These are phyloP conservation scores for Diplazon laetatorius DNA, from an alignment of 2,888 invertebrate species.

Conservation along the genomic window DNA sequence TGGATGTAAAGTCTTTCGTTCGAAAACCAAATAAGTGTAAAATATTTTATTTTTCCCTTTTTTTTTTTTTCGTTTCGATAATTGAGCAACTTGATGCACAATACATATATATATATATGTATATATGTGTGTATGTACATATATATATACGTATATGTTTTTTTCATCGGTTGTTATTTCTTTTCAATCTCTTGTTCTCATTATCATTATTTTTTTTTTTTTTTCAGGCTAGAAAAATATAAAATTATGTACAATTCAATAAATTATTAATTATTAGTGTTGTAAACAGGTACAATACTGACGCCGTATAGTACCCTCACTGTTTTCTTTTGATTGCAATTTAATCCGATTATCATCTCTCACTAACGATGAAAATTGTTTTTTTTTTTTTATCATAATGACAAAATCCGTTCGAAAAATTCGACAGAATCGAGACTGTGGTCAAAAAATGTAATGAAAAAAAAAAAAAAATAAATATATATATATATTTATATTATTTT, in stretches of 20 bases:
- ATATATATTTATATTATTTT: too few relatives aligned
- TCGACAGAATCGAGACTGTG: too few relatives aligned
- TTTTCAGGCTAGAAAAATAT: slow-evolving; percentile 78
- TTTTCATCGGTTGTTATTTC: neutral
- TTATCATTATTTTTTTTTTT: slow-evolving; percentile 60
- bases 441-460: too few relatives aligned
- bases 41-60: slow-evolving; percentile 78
- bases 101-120: slow-evolving; percentile 68
- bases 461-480: too few relatives aligned
- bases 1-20: slow-evolving; percentile 71
- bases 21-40: slow-evolving; percentile 78
- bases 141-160: too few relatives aligned
- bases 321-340: slow-evolving; percentile 66
- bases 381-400: slow-evolving; percentile 27
- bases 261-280: slow-evolving; percentile 75
- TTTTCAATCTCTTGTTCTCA: slow-evolving; percentile 37
- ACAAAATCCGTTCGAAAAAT: too few relatives aligned
- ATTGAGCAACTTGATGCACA: slow-evolving; percentile 77
- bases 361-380: too few relatives aligned
- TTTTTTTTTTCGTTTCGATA: slow-evolving; percentile 65
- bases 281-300: slow-evolving; percentile 70
- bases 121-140: too few relatives aligned
- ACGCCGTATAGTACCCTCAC: slow-evolving; percentile 69
- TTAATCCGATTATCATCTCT: slow-evolving; percentile 36
- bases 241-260: slow-evolving; percentile 81